Percentiles rank a stretch among this genome's conserved stretches.
Conservation (phyloP, 1,140 invertebrate species). For the Diabrotica undecimpunctata region DNA sequence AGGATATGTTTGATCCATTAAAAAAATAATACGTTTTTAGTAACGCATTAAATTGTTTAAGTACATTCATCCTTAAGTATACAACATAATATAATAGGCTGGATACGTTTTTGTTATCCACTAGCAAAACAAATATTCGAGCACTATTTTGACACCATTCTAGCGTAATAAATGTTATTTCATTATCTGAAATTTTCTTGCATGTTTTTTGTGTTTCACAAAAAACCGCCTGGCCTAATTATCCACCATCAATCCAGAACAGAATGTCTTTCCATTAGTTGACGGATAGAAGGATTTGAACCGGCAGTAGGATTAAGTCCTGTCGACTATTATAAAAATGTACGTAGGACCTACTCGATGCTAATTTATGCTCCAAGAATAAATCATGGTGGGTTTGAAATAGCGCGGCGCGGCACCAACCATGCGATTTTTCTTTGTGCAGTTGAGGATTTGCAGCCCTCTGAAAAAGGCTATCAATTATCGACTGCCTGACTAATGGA, state of each 20-base stretch:
- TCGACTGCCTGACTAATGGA: slow-evolving; percentile 8
- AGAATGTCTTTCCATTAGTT: neutral
- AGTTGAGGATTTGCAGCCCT: slow-evolving; percentile 3
- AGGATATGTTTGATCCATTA: no score
- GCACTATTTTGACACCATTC: no score
- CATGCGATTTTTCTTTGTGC: slow-evolving; percentile 4
- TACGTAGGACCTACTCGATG: slow-evolving; percentile 5
- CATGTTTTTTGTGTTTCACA: no score
- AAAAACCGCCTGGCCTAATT: neutral
- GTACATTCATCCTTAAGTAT: no score
- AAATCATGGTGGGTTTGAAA: neutral
- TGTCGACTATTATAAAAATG: slow-evolving; percentile 5
- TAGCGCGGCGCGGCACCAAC: neutral
- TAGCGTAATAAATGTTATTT: no score
- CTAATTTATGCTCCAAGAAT: slow-evolving; percentile 6
- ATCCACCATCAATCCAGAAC: neutral
- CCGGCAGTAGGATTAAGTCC: neutral
- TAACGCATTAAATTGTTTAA: no score
- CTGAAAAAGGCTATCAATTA: slow-evolving; percentile 17
- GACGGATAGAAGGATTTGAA: slow-evolving; percentile 1
- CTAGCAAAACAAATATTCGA: no score
- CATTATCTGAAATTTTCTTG: no score
- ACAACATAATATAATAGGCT: no score
- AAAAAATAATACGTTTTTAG: no score
- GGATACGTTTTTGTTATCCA: no score